Evolutionary conservation across 2,113 vertebrate genomes (phyloP).

Genomic region (Grantiella picta): DNA sequence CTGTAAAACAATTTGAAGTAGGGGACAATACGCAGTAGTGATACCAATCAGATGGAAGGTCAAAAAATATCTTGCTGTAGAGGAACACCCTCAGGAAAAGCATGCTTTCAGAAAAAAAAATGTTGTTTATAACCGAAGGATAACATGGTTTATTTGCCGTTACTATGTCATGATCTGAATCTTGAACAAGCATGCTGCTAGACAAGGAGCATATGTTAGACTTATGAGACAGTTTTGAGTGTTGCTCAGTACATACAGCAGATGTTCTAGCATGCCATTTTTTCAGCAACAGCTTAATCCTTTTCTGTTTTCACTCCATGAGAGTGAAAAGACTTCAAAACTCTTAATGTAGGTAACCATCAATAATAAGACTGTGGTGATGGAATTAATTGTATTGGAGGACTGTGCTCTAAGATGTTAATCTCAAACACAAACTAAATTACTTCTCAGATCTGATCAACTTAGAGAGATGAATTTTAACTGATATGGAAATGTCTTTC

Average conservation of each 20-base stretch:
- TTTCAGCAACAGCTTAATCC: not conserved
- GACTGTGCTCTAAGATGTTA: not conserved
- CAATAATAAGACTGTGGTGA: not conserved
- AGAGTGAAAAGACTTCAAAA: not conserved
- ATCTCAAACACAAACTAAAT: not conserved
- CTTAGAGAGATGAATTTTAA: not conserved
- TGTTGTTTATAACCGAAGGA: not conserved
- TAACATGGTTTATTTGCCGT: not conserved
- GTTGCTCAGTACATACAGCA: not conserved
- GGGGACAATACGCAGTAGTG: not conserved
- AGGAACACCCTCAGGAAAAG: not conserved
- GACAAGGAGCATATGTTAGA: constrained; percentile 42
- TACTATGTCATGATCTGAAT: not conserved
- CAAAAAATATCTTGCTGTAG: not conserved
- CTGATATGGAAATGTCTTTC: not conserved
- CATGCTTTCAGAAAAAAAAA: not conserved
- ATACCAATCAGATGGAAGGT: not conserved
- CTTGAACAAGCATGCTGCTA: not conserved
- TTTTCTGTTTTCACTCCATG: not conserved
- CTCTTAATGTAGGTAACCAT: not conserved
- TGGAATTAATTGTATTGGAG: not conserved
- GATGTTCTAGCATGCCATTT: not conserved
- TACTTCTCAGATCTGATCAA: not conserved
- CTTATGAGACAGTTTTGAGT: constrained; percentile 26
- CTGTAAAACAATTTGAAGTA: not conserved